These are phyloP conservation scores for Gobionotothen gibberifrons DNA, from an alignment of 2,797 vertebrate species.

Conservation along the genomic window DNA sequence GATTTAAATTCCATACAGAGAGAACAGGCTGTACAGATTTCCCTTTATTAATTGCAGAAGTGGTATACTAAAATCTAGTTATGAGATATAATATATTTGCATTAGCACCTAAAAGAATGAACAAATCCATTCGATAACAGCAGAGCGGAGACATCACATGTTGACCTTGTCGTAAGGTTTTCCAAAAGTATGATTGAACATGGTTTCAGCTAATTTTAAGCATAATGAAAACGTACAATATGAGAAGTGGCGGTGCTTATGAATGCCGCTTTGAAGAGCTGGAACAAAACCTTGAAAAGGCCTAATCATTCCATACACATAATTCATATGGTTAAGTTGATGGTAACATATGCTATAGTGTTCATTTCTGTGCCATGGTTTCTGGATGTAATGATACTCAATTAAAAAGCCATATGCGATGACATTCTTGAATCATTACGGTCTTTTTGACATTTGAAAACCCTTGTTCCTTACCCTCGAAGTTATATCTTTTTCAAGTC, in stretches of 20 bases:
- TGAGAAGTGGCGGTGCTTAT: slow-evolving; percentile 10
- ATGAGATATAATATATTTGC: slow-evolving; percentile 3
- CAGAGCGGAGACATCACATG: slow-evolving; percentile 11
- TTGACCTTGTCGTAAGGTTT: slow-evolving; percentile 55
- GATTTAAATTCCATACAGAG: slow-evolving; percentile 20
- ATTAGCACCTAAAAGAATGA: background rate
- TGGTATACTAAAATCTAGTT: background rate
- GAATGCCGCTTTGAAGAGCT: slow-evolving; percentile 37
- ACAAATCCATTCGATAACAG: slow-evolving; percentile 15
- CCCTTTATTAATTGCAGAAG: background rate
- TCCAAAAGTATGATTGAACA: slow-evolving; percentile 43
- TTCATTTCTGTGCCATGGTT: slow-evolving; percentile 65
- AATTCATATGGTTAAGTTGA: slow-evolving; percentile 56
- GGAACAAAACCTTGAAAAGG: slow-evolving; percentile 42
- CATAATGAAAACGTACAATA: slow-evolving; percentile 53
- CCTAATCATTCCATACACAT: slow-evolving; percentile 55
- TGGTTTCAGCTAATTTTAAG: slow-evolving; percentile 50
- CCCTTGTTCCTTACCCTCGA: slow-evolving; percentile 16
- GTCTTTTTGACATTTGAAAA: slow-evolving; percentile 59
- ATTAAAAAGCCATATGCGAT: slow-evolving; percentile 76
- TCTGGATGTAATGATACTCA: slow-evolving; percentile 70
- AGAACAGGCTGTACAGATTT: background rate
- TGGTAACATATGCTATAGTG: slow-evolving; percentile 66
- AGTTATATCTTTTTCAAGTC: slow-evolving; percentile 35
- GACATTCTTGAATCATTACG: slow-evolving; percentile 67